Evolutionary conservation across 2,113 vertebrate genomes (phyloP).

Genomic region (Prochilodus magdalenae): DNA sequence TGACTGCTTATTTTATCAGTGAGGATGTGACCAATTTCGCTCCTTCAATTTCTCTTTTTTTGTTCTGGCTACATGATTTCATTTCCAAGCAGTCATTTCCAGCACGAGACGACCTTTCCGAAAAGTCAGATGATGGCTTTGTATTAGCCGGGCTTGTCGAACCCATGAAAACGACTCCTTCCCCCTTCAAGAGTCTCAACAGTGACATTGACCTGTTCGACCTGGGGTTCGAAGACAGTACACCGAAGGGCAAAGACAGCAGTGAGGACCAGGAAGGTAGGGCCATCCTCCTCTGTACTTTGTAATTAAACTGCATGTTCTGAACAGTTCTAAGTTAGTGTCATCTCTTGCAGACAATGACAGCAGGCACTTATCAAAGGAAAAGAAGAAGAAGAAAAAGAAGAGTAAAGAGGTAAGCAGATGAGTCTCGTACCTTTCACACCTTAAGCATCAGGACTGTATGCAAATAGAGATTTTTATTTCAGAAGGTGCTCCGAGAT

Average conservation of each 20-base stretch:
- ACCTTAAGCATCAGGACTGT: background rate
- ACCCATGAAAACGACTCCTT: conserved; percentile 53
- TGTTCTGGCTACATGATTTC: background rate
- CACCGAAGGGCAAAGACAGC: conserved; percentile 71
- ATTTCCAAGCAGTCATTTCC: conserved; percentile 75
- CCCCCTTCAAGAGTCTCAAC: conserved; percentile 70
- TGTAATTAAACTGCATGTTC: background rate
- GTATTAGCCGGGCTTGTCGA: conserved; percentile 43
- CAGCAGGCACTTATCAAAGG: conserved; percentile 71
- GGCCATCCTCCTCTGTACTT: background rate
- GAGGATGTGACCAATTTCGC: background rate
- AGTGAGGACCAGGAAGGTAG: conserved; percentile 76
- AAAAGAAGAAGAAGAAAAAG: conserved; percentile 84
- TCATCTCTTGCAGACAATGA: conserved; percentile 73
- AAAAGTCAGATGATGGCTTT: conserved; percentile 78
- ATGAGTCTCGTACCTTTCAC: background rate
- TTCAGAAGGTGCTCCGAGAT: too few species aligned
- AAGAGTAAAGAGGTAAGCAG: conserved; percentile 81
- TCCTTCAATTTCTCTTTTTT: too few species aligned
- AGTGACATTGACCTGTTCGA: conserved; percentile 80
- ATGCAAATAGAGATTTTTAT: too few species aligned
- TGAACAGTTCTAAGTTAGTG: background rate
- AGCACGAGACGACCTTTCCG: conserved; percentile 78
- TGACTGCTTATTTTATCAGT: background rate
- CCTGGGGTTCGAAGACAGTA: conserved; percentile 74